Percentiles rank a stretch among this genome's conserved stretches.
These are phyloP conservation scores for Micrasema minimum DNA, from an alignment of 1,140 invertebrate genomes.

Conservation along the genomic window DNA sequence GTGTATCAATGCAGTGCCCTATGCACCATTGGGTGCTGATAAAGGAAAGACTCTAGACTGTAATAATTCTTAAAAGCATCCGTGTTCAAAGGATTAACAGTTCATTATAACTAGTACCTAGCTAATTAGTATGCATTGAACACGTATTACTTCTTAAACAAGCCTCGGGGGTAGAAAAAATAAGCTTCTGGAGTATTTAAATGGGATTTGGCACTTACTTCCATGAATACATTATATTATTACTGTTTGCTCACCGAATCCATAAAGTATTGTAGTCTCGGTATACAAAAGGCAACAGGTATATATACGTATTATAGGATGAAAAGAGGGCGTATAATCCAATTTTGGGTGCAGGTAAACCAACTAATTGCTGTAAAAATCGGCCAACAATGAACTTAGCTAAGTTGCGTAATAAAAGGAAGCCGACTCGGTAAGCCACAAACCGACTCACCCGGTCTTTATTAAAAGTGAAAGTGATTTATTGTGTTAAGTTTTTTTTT, in stretches of 20 bases:
- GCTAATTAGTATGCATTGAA: too few species aligned
- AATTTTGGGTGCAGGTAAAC: slow-evolving; percentile 46
- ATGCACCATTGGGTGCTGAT: too few species aligned
- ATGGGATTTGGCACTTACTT: background rate
- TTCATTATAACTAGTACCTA: too few species aligned
- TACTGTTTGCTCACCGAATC: background rate
- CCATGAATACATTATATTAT: background rate
- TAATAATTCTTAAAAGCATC: too few species aligned
- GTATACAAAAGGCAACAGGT: slow-evolving; percentile 8
- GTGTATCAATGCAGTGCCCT: too few species aligned
- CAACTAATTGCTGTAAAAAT: slow-evolving; percentile 53
- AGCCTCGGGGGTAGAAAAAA: too few species aligned
- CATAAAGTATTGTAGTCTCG: too few species aligned
- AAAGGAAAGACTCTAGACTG: too few species aligned
- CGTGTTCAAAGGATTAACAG: too few species aligned
- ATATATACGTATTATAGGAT: background rate
- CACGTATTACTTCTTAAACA: too few species aligned
- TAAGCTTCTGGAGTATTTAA: background rate
- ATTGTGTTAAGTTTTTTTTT: slow-evolving; percentile 34
- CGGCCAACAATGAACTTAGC: slow-evolving; percentile 43
- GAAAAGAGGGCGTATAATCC: slow-evolving; percentile 31
- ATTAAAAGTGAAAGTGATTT: slow-evolving; percentile 52
- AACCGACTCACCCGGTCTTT: slow-evolving; percentile 22
- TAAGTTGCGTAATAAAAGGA: slow-evolving; percentile 49
- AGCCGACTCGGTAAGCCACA: slow-evolving; percentile 38